Evolutionary conservation across 2,113 vertebrate species (phyloP).

Genomic region (Indicator indicator): DNA sequence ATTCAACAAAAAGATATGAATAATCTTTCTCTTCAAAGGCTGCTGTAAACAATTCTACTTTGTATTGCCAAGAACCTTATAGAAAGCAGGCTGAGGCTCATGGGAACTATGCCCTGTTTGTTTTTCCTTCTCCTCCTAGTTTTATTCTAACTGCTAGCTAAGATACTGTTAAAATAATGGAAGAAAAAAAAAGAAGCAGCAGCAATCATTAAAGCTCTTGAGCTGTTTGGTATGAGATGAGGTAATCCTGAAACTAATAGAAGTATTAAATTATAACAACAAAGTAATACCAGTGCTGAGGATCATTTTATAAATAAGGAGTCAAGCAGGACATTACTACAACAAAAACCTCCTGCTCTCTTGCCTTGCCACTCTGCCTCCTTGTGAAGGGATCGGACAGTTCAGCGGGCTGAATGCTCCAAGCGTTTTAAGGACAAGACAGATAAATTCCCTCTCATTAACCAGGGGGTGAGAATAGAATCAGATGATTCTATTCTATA

Average conservation of each 20-base stretch:
- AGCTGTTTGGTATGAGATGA: not conserved
- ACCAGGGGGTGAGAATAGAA: not conserved
- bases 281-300: not conserved
- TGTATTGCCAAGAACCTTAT: not conserved
- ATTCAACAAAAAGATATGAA: not conserved
- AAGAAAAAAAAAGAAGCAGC: not conserved
- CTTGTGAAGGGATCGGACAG: not conserved
- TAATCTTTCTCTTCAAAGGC: not conserved
- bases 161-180: not conserved
- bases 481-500: not conserved
- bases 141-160: not conserved
- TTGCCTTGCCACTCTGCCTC: not conserved
- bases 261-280: not conserved
- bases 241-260: not conserved
- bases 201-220: not conserved
- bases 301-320: not conserved
- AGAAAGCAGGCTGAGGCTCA: not conserved
- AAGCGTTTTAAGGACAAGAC: not conserved
- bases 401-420: not conserved
- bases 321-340: not conserved
- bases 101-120: not conserved
- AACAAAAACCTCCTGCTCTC: not conserved
- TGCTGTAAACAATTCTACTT: constrained; percentile 6
- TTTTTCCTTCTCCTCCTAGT: not conserved
- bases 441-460: not conserved